Percentiles rank a stretch among this genome's conserved stretches.
Evolutionary conservation across 1,140 invertebrate species (phyloP).

Genomic region (Steinernema feltiae): DNA sequence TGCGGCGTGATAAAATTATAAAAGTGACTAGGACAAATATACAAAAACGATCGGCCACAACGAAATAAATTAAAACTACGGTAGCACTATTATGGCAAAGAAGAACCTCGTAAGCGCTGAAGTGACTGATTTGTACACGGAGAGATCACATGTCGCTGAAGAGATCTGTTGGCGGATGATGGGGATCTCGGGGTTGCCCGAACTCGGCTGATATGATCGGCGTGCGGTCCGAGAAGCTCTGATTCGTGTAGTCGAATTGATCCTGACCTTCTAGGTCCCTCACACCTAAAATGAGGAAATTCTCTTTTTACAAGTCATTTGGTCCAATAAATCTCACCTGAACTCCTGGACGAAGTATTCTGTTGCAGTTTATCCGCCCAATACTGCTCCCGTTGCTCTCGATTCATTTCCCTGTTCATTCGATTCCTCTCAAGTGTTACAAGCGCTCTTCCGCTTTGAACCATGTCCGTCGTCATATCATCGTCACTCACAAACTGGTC

Average conservation of each 20-base stretch:
- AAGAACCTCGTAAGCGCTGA: background rate
- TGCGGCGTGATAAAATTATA: background rate
- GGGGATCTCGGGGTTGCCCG: background rate
- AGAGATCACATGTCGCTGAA: constrained; percentile 6
- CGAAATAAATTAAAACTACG: no score
- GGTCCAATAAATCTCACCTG: no score
- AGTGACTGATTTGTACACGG: background rate
- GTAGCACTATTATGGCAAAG: background rate
- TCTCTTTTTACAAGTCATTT: background rate
- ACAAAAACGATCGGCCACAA: background rate
- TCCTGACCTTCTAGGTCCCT: background rate
- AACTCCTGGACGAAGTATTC: background rate
- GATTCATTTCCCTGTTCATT: constrained; percentile 14
- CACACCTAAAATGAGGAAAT: background rate
- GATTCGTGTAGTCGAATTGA: constrained; percentile 3
- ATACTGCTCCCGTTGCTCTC: constrained; percentile 3
- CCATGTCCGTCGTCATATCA: constrained; percentile 54
- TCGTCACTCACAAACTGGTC: constrained; percentile 56
- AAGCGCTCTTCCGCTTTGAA: constrained; percentile 45
- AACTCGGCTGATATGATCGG: constrained; percentile 11
- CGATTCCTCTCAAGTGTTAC: constrained; percentile 35
- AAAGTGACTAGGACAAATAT: background rate
- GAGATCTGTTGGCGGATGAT: background rate
- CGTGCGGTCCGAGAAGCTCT: constrained; percentile 33
- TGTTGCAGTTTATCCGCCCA: constrained; percentile 17